Percentiles rank a stretch among this genome's conserved stretches.
These are phyloP conservation scores for Troilus luridus DNA, from an alignment of 2,888 invertebrate species.

Conservation along the genomic window DNA sequence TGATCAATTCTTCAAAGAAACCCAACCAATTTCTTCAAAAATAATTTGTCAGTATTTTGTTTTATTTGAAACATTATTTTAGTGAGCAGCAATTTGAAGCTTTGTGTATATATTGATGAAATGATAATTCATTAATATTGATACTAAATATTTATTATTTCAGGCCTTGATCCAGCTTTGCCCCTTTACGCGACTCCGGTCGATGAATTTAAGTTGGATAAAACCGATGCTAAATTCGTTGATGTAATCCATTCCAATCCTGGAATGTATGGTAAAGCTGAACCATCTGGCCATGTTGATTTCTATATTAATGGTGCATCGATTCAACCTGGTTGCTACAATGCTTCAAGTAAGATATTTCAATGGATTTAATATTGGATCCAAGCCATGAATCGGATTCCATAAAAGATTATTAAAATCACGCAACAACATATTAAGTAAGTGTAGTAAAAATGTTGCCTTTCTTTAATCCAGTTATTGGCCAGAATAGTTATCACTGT, in stretches of 20 bases:
- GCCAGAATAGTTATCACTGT: too few species aligned
- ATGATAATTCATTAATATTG: neutral
- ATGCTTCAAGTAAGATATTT: slow-evolving; percentile 69
- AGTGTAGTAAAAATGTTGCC: neutral
- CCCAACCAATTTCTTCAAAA: too few species aligned
- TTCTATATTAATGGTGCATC: slow-evolving; percentile 83
- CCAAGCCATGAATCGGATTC: neutral
- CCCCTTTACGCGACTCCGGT: slow-evolving; percentile 74
- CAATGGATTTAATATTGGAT: neutral
- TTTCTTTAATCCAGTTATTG: too few species aligned
- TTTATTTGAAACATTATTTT: too few species aligned
- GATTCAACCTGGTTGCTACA: slow-evolving; percentile 78
- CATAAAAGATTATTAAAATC: neutral
- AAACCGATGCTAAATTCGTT: slow-evolving; percentile 77
- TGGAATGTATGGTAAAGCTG: slow-evolving; percentile 77
- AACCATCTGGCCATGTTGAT: slow-evolving; percentile 79
- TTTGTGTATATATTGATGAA: neutral
- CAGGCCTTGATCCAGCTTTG: slow-evolving; percentile 78
- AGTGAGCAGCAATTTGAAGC: too few species aligned
- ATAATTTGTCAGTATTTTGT: too few species aligned
- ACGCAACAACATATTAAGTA: neutral
- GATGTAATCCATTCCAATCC: slow-evolving; percentile 83
- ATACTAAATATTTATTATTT: neutral
- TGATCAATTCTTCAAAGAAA: too few species aligned
- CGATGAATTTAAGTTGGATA: slow-evolving; percentile 74